Evolutionary conservation across 2,113 vertebrate genomes (phyloP).

Genomic region (Taurulus bubalis): DNA sequence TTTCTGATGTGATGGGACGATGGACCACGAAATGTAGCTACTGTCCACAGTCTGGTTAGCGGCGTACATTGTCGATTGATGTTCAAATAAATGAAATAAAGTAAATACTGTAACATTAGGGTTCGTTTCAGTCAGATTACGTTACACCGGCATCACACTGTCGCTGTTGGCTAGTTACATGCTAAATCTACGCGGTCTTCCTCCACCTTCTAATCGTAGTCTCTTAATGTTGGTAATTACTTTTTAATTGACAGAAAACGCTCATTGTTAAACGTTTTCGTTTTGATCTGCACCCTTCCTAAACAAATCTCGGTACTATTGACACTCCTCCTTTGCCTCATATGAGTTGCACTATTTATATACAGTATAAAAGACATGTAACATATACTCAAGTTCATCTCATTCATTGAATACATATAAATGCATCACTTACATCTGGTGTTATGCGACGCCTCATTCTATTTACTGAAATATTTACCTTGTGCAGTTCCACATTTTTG

Average conservation of each 20-base stretch:
- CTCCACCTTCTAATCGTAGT: background rate
- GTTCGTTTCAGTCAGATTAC: background rate
- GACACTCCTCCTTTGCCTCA: background rate
- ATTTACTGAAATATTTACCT: background rate
- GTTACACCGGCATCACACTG: conserved; percentile 3
- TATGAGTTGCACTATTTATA: background rate
- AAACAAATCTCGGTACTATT: background rate
- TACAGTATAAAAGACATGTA: background rate
- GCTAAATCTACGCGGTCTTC: background rate
- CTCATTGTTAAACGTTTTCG: background rate
- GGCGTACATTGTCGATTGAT: background rate
- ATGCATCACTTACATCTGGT: background rate
- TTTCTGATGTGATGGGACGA: background rate
- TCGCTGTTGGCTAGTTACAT: conserved; percentile 19
- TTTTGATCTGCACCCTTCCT: background rate
- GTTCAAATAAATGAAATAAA: background rate
- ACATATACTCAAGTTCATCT: background rate
- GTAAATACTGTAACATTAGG: background rate
- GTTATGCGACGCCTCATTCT: background rate
- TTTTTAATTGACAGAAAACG: background rate
- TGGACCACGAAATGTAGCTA: background rate
- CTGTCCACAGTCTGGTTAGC: background rate
- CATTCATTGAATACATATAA: background rate
- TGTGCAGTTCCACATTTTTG: background rate
- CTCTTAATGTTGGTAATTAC: background rate